Base-by-base conservation (phyloP, 2,113 vertebrate genomes). In the Coptodon rendalli region DNA sequence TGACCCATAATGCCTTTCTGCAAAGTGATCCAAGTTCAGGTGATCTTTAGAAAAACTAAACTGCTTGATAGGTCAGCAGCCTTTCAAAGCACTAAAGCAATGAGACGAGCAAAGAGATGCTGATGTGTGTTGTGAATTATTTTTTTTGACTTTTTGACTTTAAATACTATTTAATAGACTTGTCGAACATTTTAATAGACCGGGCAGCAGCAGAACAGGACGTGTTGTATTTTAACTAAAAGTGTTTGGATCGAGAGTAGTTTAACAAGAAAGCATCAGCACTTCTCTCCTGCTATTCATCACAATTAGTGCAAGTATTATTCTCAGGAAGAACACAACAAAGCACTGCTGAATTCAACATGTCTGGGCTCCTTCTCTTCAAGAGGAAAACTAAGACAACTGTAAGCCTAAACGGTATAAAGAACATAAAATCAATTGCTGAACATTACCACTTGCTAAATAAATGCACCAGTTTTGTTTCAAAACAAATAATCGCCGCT, bases 41-140 rank as follows among this genome's bases (percentile, higher is more conserved):
- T 11, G 5, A 22, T 76, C 66, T 66, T 80, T n/a, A 50, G 22
- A 78, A 63, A 80, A 76, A 79, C 50, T 22, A 27, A 68, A 87
- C 22, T 17, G 59, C 66, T 82, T 19, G 38, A 86, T 87, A 81
- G 52, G 76, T 90, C 59, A 52, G 85, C 56, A n/a, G 52, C 22
- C 76, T 53, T 36, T 61, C 5, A 16, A 85, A 59, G 78, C 76
- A 63, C 29, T 13, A 52, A 88, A 81, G 40, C n/a, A 40, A 9
- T 9, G 14, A 80, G 14, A 31, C 2, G 11, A 68, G 19, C 10
- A 56, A 68, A 56, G 6, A 34, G 16, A 38, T 12, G 56, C 5
- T 56, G 52, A 81, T 63, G 12, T 52, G 17, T 76, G 36, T 14
- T n/a, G 83, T 43, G 86, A 78, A 31, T 61, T 6, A 45, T 13